Evolutionary conservation across 2,888 invertebrate genomes (phyloP).

Genomic region (Charanyca ferruginea): DNA sequence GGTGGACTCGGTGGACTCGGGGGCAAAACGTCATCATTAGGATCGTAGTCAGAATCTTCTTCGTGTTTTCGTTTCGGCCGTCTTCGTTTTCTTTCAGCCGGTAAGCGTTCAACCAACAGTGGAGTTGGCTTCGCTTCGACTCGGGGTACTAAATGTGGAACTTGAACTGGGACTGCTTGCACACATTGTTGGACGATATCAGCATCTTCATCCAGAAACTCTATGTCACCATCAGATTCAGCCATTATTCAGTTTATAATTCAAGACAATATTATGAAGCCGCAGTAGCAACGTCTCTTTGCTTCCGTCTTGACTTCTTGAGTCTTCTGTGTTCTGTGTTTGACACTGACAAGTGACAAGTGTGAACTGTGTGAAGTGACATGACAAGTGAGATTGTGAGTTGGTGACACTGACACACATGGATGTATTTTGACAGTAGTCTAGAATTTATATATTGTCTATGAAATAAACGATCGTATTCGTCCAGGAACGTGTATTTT

Average conservation of each 20-base stretch:
- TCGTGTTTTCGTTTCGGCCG: conserved; percentile 73
- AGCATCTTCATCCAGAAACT: conserved; percentile 88
- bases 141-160: conserved; percentile 29
- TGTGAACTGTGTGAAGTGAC: too few relatives aligned
- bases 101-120: conserved; percentile 72
- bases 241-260: conserved; percentile 63
- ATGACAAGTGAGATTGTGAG: too few relatives aligned
- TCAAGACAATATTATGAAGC: too few relatives aligned
- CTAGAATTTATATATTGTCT: conserved; percentile 1
- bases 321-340: too few relatives aligned
- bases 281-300: too few relatives aligned
- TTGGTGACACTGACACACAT: too few relatives aligned
- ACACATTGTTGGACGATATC: conserved; percentile 86
- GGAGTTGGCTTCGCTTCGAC: conserved; percentile 54
- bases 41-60: conserved; percentile 85
- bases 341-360: neutral
- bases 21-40: conserved; percentile 70
- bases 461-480: neutral
- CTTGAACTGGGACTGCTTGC: conserved; percentile 56
- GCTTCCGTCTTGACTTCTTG: too few relatives aligned
- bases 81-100: conserved; percentile 65
- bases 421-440: neutral
- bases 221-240: conserved; percentile 82
- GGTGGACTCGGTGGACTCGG: conserved; percentile 66
- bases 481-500: too few relatives aligned